Evolutionary conservation across 2,888 invertebrate genomes (phyloP), one percentile per base, ranked within the genome.

Genomic region (Xestia xanthographa): DNA sequence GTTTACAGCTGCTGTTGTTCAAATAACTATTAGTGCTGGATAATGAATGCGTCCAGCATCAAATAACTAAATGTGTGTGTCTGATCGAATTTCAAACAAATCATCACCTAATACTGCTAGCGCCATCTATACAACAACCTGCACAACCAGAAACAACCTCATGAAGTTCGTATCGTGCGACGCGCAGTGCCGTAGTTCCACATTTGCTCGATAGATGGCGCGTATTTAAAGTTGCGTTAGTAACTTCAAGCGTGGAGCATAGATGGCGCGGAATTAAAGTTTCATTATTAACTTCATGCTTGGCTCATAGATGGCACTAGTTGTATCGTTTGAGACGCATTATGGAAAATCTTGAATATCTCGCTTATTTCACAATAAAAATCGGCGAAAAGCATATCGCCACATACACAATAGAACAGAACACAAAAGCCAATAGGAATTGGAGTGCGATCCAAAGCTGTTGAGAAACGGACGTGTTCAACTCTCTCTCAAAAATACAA

Each of bases 111-210:
- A 14, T 8, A 69, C 29, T 45, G 80, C 83, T 81, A 84, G 66
- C 88, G 91, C 88, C 89, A 89, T 83, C 91, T 91, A 75, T 76
- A n/a, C 66, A 45, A 43, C 5, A 2, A 41, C 11, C 0, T 0
- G 6, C 12, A 2, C 43, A 62, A 38, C 38, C 26, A 48, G 8
- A 38, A 6, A 4, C 6, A 17, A 29, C n/a, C n/a, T 29, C 1
- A 20, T n/a, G 5, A 20, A 5, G 17, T 69, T 58, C 14, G 2
- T 11, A 1, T 26, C 6, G 17, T 68, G 75, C 82, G 90, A 86
- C 90, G 91, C 90, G 77, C 82, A 91, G 85, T 90, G 91, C 90
- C 90, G 91, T 87, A 8, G 5, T 82, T 86, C 5, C 0, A 9
- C 0, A 2, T 0, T 26, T 9, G 20, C 26, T 12, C 8, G n/a